phyloP scores from a whole-genome alignment of 2,888 invertebrate genomes.

The Leucania comma region DNA sequence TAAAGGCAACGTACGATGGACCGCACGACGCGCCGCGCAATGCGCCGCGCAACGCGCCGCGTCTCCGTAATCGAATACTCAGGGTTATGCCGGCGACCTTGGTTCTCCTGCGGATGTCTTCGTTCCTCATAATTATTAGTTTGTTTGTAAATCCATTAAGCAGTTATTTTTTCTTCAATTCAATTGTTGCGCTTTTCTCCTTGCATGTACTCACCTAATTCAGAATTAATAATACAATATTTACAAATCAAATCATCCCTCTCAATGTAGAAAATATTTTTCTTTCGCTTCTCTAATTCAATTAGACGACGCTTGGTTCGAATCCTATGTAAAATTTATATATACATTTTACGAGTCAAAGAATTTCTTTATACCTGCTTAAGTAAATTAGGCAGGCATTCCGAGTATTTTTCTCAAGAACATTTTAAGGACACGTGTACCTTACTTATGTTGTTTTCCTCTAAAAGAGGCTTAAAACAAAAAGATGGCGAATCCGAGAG shows the following conservation, averaged over 20 bases:
- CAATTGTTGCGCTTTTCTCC: conserved; percentile 6
- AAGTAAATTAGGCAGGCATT: conserved; percentile 59
- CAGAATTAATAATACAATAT: conserved; percentile 44
- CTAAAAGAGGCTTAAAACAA: conserved; percentile 84
- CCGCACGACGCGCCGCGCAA: too few relatives aligned
- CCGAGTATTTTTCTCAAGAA: conserved; percentile 54
- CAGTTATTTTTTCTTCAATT: not conserved
- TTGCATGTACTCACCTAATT: conserved; percentile 20
- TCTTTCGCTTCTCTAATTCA: conserved; percentile 54
- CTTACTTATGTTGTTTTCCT: conserved; percentile 73
- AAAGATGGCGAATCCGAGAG: conserved; percentile 86
- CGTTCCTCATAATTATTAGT: too few relatives aligned
- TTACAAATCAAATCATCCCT: conserved; percentile 51
- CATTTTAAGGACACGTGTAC: conserved; percentile 62
- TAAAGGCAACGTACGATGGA: too few relatives aligned
- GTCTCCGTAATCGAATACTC: too few relatives aligned
- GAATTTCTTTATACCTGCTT: conserved; percentile 59
- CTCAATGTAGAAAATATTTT: conserved; percentile 52
- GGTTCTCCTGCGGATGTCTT: too few relatives aligned
- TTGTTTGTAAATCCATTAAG: too few relatives aligned
- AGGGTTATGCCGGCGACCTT: too few relatives aligned
- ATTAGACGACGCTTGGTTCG: conserved; percentile 61
- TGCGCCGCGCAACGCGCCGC: too few relatives aligned
- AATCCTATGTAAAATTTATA: conserved; percentile 56
- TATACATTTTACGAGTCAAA: conserved; percentile 64